A percentile compares a stretch with the other conserved stretches of the same genome.
Conservation (phyloP, 2,797 vertebrate genomes). For the Ctenopoma kingsleyae region DNA sequence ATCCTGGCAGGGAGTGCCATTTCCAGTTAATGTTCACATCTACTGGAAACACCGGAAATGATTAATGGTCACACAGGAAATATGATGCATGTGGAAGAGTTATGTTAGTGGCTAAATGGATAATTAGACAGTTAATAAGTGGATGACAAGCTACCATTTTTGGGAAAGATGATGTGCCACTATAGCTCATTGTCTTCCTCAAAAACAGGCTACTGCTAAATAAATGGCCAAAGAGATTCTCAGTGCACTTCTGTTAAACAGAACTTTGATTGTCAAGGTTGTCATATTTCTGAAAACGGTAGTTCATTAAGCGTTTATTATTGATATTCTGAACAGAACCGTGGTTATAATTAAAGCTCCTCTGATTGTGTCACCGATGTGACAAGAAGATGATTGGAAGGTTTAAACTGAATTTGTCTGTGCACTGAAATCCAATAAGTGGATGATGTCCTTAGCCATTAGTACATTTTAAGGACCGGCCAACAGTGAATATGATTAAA, state of each 20-base stretch:
- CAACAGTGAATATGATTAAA: neutral
- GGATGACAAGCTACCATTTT: constrained; percentile 8
- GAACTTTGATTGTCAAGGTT: neutral
- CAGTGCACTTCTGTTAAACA: neutral
- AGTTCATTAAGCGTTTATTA: neutral
- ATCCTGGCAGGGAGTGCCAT: constrained; percentile 1
- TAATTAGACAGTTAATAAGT: constrained; percentile 29
- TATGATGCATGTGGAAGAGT: constrained; percentile 4
- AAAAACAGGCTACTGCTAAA: neutral
- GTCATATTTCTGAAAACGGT: neutral
- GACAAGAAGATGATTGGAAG: constrained; percentile 12
- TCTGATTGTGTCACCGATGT: constrained; percentile 10
- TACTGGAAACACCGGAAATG: constrained; percentile 21
- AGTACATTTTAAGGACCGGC: neutral
- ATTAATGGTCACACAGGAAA: constrained; percentile 9
- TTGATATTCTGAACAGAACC: neutral
- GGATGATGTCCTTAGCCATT: constrained; percentile 6
- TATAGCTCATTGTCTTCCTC: constrained; percentile 8
- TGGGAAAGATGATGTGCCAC: constrained; percentile 9
- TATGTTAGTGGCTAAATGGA: constrained; percentile 2
- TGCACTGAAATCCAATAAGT: neutral
- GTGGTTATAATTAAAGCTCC: neutral
- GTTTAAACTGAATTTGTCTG: constrained; percentile 1
- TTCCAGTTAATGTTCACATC: constrained; percentile 26
- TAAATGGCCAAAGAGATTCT: neutral